A percentile compares a stretch with the other conserved stretches of the same genome.
phyloP scores from a whole-genome alignment of 2,113 vertebrate genomes.

The Takifugu flavidus region DNA sequence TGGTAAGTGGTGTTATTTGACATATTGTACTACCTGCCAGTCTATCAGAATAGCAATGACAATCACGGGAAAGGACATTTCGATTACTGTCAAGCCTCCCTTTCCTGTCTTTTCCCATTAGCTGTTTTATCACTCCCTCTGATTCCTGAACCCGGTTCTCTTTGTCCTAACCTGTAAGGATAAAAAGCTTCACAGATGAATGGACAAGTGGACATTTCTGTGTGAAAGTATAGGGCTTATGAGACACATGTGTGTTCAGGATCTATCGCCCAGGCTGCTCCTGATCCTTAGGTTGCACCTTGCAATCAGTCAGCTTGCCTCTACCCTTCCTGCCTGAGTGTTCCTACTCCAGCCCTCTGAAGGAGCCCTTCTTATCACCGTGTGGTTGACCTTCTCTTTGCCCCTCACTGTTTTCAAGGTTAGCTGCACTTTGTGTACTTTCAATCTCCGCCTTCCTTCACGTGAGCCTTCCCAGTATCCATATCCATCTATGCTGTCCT shows the following conservation, averaged over 20 bases:
- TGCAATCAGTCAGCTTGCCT: conserved; percentile 66
- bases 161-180: conserved; percentile 64
- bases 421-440: conserved; percentile 33
- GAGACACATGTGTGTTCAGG: conserved; percentile 20
- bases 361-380: conserved; percentile 63
- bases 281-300: conserved; percentile 60
- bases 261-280: conserved; percentile 45
- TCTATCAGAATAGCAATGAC: conserved; percentile 71
- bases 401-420: conserved; percentile 67
- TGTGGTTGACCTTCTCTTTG: conserved; percentile 55
- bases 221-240: background rate
- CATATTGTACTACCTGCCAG: conserved; percentile 62
- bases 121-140: conserved; percentile 59
- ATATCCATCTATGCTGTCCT: conserved; percentile 17
- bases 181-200: conserved; percentile 58
- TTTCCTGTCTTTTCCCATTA: conserved; percentile 63
- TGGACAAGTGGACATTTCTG: conserved; percentile 6
- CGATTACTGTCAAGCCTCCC: conserved; percentile 66
- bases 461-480: conserved; percentile 24
- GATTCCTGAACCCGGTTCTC: conserved; percentile 67
- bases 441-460: conserved; percentile 28
- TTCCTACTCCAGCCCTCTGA: conserved; percentile 47
- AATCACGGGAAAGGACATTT: conserved; percentile 71
- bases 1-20: conserved; percentile 54
- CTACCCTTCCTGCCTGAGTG: conserved; percentile 46